Base-by-base conservation (phyloP, 2,888 invertebrate genomes). In the Plebejus anna region DNA sequence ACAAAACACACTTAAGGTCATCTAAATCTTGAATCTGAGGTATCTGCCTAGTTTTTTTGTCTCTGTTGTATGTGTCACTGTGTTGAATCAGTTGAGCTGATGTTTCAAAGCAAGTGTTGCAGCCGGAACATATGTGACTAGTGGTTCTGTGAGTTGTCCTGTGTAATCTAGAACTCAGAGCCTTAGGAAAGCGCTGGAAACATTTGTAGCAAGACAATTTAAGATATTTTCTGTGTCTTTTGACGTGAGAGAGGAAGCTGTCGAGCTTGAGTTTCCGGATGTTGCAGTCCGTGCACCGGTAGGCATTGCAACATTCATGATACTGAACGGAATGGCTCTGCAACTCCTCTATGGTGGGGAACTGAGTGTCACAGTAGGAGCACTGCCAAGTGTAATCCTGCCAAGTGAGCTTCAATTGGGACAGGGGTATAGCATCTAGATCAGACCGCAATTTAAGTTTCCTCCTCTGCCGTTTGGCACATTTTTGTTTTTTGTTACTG, bases 261-360 rank as follows among this genome's bases (percentile, higher is more conserved):
- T 90, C 85, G 0, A 91, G 81, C 13, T 82, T 78, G 61, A 88
- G 77, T 76, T 88, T 91, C 2, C 86, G 84, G 0, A 82, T 80
- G 71, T 89, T 89, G 80, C 96, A 96, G 81, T 96, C 95, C 0
- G 94, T 94, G 82, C 96, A 96, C 82, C 95, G 92, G 82, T 95
- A 96, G 70, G 95, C 94, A 22, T 95, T 94, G 75, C 95, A 94
- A 79, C 95, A 94, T 77, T 94, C 94, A 81, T 96, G 96, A 76
- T 92, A 92, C 61, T 91, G 89, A 80, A 94, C 90, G 47, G 95
- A 95, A 85, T 96, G 96, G 6, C 89, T 88, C 77, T 94, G 91
- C 28, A 96, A 85, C 59, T 90, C 90, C 0, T 87, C 84, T 2
- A 88, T 78, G 0, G 80, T 84, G 0, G 84, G 79, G 76, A 90